A percentile compares a stretch with the other conserved stretches of the same genome.
phyloP scores from a whole-genome alignment of 2,888 invertebrate genomes.

The Parthenolecanium corni region DNA sequence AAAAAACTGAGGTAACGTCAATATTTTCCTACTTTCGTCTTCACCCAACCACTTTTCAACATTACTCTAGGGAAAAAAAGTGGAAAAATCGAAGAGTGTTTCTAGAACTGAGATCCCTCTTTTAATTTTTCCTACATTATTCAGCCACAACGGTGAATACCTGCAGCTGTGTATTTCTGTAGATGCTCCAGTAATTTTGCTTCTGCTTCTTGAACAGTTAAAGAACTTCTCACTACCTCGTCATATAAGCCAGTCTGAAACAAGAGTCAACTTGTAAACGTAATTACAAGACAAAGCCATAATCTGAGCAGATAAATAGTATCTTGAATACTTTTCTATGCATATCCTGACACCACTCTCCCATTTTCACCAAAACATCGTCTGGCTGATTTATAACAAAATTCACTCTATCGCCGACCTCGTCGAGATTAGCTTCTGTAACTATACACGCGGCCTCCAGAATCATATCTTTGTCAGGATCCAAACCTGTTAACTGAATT shows the following conservation, averaged over 20 bases:
- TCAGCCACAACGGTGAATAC: too few relatives aligned
- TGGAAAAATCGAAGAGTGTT: too few relatives aligned
- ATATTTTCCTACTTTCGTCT: too few relatives aligned
- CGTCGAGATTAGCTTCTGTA: constrained; percentile 66
- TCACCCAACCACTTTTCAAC: too few relatives aligned
- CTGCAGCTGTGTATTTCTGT: constrained; percentile 41
- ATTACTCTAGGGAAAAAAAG: too few relatives aligned
- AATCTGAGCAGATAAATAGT: constrained; percentile 4
- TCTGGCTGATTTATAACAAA: constrained; percentile 68
- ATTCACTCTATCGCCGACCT: constrained; percentile 61
- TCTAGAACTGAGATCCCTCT: too few relatives aligned
- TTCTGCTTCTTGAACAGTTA: constrained; percentile 58
- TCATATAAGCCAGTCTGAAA: constrained; percentile 69
- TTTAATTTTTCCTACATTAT: too few relatives aligned
- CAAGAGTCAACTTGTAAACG: constrained; percentile 32
- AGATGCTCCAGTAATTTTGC: constrained; percentile 58
- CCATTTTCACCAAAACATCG: constrained; percentile 60
- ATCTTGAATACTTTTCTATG: constrained; percentile 55
- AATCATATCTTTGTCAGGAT: constrained; percentile 62
- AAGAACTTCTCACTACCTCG: constrained; percentile 54
- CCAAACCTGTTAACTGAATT: constrained; percentile 75
- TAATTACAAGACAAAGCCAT: constrained; percentile 17
- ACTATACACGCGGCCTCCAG: constrained; percentile 82
- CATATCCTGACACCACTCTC: constrained; percentile 68
- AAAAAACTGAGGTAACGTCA: too few relatives aligned